Conservation (phyloP, 2,113 vertebrate genomes). For the Ptilonorhynchus violaceus region DNA sequence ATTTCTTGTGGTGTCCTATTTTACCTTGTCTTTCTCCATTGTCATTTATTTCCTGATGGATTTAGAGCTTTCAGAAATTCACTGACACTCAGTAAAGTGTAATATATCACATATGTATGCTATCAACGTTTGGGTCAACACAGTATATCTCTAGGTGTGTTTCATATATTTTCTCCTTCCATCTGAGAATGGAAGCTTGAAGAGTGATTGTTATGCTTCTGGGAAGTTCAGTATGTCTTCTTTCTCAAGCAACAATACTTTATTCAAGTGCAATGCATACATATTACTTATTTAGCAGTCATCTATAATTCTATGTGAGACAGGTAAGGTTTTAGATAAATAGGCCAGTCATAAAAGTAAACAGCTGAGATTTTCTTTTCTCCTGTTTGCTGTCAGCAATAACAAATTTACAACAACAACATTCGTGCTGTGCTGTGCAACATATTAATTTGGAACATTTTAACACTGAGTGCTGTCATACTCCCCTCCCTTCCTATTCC, state of each 20-base stretch:
- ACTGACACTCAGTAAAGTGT: background rate
- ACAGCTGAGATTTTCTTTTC: slow-evolving; percentile 9
- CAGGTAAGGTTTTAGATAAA: background rate
- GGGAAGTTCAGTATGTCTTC: background rate
- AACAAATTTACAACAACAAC: slow-evolving; percentile 15
- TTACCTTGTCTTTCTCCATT: slow-evolving; percentile 43
- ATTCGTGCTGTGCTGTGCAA: background rate
- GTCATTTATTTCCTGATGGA: slow-evolving; percentile 66
- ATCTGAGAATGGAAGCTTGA: background rate
- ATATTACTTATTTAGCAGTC: background rate
- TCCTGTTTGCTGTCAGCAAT: background rate
- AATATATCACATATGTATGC: background rate
- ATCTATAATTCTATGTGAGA: background rate
- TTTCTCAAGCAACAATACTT: background rate
- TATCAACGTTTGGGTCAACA: background rate
- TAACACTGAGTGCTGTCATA: background rate
- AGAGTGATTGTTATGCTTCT: background rate
- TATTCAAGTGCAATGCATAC: background rate
- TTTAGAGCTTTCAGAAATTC: slow-evolving; percentile 38
- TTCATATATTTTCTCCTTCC: background rate
- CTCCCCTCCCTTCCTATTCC: background rate
- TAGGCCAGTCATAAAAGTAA: background rate
- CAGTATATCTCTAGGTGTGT: background rate
- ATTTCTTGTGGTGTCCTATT: slow-evolving; percentile 38
- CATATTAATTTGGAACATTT: background rate